Evolutionary conservation across 2,888 invertebrate species (phyloP), one percentile per base, ranked within the genome.

Genomic region (Scaptomyza parva): DNA sequence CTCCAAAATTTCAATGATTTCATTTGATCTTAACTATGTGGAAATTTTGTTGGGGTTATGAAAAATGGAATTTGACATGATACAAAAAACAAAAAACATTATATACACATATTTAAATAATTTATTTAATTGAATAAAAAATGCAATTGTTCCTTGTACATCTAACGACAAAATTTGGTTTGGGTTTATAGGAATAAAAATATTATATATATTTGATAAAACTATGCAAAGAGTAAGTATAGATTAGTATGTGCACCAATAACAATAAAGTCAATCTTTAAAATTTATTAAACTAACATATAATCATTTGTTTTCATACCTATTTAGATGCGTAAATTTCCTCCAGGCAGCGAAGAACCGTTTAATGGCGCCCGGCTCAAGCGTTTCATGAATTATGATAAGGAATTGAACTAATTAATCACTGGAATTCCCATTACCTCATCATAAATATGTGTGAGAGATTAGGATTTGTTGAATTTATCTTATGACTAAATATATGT

Each of bases 281-380:
- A 22, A 33, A 18, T 33, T 12, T 2, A 33, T 1, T 24, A 0
- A 9, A 22, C 1, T 45, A 41, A 24, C 28, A 41, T 37, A 37
- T 43, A 12, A 53, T 9, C 47, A 40, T 57, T 35, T 22, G 50
- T 44, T 57, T 69, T 12, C 40, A 58, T 48, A 71, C 62, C 55
- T 55, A 48, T 68, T 77, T 92, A 95, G 95, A 95, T 94, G 94
- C 92, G 95, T 79, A 93, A 94, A 81, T 93, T 94, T 90, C 95
- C 95, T 24, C 95, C 95, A 14, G 95, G 95, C 80, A 93, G 93
- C 75, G 94, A 94, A 52, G 91, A 92, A 40, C 93, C 93, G 2
- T 94, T 92, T 79, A 93, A 93, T 73, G 93, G 93, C 43, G 90
- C 91, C 40, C 91, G 93, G 57, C 86, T 94, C 45, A 91, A 92